Evolutionary conservation across 2,113 vertebrate genomes (phyloP), one percentile per base, ranked within the genome.

Genomic region (Noctilio leporinus): DNA sequence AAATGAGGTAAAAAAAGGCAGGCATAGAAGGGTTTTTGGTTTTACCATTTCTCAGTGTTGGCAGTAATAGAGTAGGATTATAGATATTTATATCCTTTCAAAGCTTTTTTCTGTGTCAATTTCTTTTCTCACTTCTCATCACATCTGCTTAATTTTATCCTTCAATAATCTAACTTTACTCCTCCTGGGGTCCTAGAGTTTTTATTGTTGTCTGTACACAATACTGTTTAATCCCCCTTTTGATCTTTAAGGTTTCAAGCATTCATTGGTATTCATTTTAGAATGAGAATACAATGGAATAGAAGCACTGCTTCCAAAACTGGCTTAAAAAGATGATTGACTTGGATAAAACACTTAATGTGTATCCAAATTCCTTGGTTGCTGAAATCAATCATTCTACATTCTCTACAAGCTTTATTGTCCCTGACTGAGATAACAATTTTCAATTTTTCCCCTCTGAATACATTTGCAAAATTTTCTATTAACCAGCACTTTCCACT

Each of bases 181-280:
- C 2, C 22, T 89, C 2, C 26, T 2, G 45, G 51, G 64, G 6
- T 65, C 35, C 40, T 83, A 20, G 35, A 51, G 4, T 89, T 94
- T 85, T 82, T 78, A 51, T 35, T 94, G 24, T 62, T 83, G 30
- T 20, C 15, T 20, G 90, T 82, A 83, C 17, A 77, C 7, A 91
- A 53, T 49, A 82, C 4, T 19, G 22, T 81, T 70, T 95, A 90
- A 92, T 76, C 89, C 15, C 1, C 26, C 4, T 70, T 95, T 93
- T 38, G 67, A 57, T 87, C 45, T 85, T 90, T 95, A 86, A n/a
- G 33, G 6, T 83, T 49, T 83, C 51, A 75, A 84, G 30, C 57
- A 83, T 38, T 70, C n/a, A 82, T 43, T 84, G n/a, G 67, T 87
- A 93, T 89, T 87, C 57, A 86, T 84, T 94, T 87, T 84, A 67